A percentile compares a stretch with the other conserved stretches of the same genome.
These are phyloP conservation scores for Tinea pellionella DNA, from an alignment of 2,888 invertebrate genomes.

Conservation along the genomic window DNA sequence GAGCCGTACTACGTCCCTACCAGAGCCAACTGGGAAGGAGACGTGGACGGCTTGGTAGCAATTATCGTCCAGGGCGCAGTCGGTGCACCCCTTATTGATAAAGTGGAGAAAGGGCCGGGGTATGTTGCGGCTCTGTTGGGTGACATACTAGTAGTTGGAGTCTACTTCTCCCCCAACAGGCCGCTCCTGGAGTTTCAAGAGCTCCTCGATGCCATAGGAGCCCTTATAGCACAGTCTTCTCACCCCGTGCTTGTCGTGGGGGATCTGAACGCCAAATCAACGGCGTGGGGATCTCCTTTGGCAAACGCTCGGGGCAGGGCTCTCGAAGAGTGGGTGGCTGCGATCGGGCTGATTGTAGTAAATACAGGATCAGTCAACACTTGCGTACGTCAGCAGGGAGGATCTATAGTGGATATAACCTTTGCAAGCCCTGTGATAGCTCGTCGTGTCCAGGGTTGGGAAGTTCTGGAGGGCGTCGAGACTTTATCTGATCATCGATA, in stretches of 20 bases:
- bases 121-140: slow-evolving; percentile 12
- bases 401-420: slow-evolving; percentile 20
- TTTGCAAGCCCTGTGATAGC: slow-evolving; percentile 16
- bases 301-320: slow-evolving; percentile 17
- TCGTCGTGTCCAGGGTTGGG: slow-evolving; percentile 15
- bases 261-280: slow-evolving; percentile 19
- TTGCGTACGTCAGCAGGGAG: slow-evolving; percentile 20
- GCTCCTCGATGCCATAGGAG: slow-evolving; percentile 15
- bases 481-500: slow-evolving; percentile 18
- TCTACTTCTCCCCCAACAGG: slow-evolving; percentile 21
- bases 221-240: slow-evolving; percentile 4
- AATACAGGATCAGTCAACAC: slow-evolving; percentile 19
- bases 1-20: slow-evolving; percentile 6
- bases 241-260: slow-evolving; percentile 13
- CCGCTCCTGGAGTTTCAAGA: slow-evolving; percentile 19
- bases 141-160: slow-evolving; percentile 15
- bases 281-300: slow-evolving; percentile 8
- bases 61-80: not conserved
- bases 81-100: not conserved
- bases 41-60: slow-evolving; percentile 10
- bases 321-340: slow-evolving; percentile 18
- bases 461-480: slow-evolving; percentile 17
- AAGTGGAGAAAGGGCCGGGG: not conserved
- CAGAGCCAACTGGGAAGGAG: slow-evolving; percentile 16
- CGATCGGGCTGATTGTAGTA: slow-evolving; percentile 12